Percentiles rank a stretch among this genome's conserved stretches.
phyloP scores from a whole-genome alignment of 2,113 vertebrate species.

The Heloderma charlesbogerti region DNA sequence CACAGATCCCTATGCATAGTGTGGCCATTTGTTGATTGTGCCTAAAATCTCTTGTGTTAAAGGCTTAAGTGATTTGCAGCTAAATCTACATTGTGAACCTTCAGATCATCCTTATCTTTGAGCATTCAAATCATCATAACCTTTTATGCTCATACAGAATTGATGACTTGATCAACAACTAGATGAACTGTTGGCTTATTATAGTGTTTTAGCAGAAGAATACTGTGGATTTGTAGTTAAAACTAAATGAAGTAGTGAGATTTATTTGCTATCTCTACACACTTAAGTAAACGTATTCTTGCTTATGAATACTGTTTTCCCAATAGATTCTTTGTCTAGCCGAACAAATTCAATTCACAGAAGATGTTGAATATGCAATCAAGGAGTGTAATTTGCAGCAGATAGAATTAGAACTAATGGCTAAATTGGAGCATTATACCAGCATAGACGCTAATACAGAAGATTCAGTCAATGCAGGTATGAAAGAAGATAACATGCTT shows the following conservation, averaged over 20 bases:
- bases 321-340: slow-evolving; percentile 91
- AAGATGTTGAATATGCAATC: slow-evolving; percentile 91
- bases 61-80: neutral
- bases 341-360: slow-evolving; percentile 97
- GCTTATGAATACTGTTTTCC: slow-evolving; percentile 32
- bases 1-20: too few species aligned
- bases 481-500: neutral
- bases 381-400: slow-evolving; percentile 85
- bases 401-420: slow-evolving; percentile 86
- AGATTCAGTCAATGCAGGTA: slow-evolving; percentile 81
- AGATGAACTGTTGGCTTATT: neutral
- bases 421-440: slow-evolving; percentile 94
- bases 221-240: neutral
- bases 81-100: neutral
- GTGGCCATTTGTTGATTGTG: neutral
- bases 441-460: slow-evolving; percentile 80
- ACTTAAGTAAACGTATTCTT: neutral
- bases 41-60: neutral
- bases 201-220: neutral
- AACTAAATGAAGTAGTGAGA: neutral
- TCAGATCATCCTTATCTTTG: neutral
- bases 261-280: neutral
- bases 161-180: neutral
- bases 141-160: neutral
- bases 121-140: neutral